These are phyloP conservation scores for Drosophila athabasca DNA, from an alignment of 1,140 invertebrate species.

Conservation along the genomic window DNA sequence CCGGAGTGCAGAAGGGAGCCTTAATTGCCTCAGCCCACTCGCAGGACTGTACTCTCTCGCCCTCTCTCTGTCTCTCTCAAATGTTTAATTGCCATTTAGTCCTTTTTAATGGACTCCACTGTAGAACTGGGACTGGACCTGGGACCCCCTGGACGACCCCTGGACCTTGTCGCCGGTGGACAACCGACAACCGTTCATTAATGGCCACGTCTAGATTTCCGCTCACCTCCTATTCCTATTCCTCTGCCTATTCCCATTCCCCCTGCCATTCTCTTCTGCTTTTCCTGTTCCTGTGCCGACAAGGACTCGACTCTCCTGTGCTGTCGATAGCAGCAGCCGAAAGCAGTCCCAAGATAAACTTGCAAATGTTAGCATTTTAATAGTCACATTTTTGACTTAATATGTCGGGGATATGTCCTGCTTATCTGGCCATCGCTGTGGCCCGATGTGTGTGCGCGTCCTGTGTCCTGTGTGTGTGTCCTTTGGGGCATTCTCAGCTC, in stretches of 20 bases:
- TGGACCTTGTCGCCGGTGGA: slow-evolving; percentile 4
- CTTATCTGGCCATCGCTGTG: slow-evolving; percentile 46
- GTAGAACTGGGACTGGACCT: slow-evolving; percentile 23
- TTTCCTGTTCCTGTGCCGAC: slow-evolving; percentile 3
- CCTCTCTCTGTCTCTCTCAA: slow-evolving; percentile 42
- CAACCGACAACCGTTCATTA: slow-evolving; percentile 51
- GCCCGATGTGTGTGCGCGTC: slow-evolving; percentile 22
- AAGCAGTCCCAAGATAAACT: slow-evolving; percentile 60
- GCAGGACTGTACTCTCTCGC: no score
- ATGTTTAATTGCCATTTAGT: slow-evolving; percentile 83
- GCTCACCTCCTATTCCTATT: slow-evolving; percentile 64
- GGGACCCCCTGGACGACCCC: not conserved
- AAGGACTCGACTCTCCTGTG: slow-evolving; percentile 14
- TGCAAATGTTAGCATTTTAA: slow-evolving; percentile 80
- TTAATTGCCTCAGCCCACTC: slow-evolving; percentile 56
- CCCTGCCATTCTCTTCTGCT: slow-evolving; percentile 8
- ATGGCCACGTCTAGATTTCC: slow-evolving; percentile 71
- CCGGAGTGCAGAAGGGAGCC: slow-evolving; percentile 61
- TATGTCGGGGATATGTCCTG: slow-evolving; percentile 36
- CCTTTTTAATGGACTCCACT: slow-evolving; percentile 80
- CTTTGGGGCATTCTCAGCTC: slow-evolving; percentile 32
- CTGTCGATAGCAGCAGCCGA: slow-evolving; percentile 28
- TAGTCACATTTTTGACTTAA: slow-evolving; percentile 75
- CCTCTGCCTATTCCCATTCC: slow-evolving; percentile 50
- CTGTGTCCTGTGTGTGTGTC: slow-evolving; percentile 3